Percentiles rank a stretch among this genome's conserved stretches.
These are phyloP conservation scores for Mermis nigrescens DNA, from an alignment of 2,888 invertebrate genomes.

Conservation along the genomic window DNA sequence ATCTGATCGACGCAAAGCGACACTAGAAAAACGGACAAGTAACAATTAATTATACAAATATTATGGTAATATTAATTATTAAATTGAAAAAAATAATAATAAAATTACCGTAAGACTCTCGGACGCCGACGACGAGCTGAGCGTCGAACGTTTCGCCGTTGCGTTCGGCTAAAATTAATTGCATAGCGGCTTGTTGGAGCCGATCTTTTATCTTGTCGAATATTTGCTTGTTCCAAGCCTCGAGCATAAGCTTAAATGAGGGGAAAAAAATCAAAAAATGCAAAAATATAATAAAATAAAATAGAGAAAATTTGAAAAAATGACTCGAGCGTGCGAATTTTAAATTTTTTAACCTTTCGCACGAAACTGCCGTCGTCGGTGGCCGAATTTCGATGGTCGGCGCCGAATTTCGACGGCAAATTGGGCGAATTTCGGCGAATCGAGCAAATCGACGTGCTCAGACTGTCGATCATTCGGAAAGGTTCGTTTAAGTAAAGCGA, in stretches of 20 bases:
- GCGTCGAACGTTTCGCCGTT: conserved; percentile 96
- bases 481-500: conserved; percentile 89
- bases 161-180: conserved; percentile 80
- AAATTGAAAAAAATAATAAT: neutral
- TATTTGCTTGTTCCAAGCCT: conserved; percentile 93
- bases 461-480: conserved; percentile 72
- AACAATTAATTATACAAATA: neutral
- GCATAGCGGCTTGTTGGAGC: conserved; percentile 80
- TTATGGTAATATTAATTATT: neutral
- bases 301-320: no score
- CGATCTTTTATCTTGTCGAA: conserved; percentile 83
- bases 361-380: no score
- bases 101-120: conserved; percentile 72
- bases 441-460: conserved; percentile 35
- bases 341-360: no score
- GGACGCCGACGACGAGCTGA: conserved; percentile 83
- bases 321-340: no score
- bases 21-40: conserved; percentile 41
- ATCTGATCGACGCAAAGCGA: conserved; percentile 79
- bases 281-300: no score
- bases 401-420: neutral
- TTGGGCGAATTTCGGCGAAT: neutral
- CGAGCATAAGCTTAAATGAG: conserved; percentile 61
- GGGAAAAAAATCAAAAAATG: neutral
- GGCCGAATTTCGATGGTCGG: no score